phyloP scores from a whole-genome alignment of 2,888 invertebrate species.

The Drosophila kanekoi region DNA sequence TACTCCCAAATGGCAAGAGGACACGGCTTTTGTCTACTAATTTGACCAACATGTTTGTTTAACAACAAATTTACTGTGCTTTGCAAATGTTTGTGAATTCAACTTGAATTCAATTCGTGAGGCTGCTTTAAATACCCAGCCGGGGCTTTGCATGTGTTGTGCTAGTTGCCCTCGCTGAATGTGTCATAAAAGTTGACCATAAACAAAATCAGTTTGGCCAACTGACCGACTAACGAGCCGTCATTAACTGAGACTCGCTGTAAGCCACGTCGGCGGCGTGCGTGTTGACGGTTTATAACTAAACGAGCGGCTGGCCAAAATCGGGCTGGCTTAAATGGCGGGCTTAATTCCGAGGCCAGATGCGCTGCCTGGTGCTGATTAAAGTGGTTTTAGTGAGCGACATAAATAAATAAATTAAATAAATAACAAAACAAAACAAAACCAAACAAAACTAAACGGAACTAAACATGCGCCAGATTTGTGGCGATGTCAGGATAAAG shows the following conservation, averaged over 20 bases:
- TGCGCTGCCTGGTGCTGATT: slow-evolving; percentile 66
- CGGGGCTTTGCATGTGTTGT: slow-evolving; percentile 50
- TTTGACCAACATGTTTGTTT: slow-evolving; percentile 16
- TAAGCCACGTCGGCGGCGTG: slow-evolving; percentile 41
- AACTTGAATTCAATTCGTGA: slow-evolving; percentile 18
- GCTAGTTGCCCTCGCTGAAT: slow-evolving; percentile 39
- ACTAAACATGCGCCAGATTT: slow-evolving; percentile 51
- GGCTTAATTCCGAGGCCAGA: slow-evolving; percentile 61
- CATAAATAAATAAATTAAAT: slow-evolving; percentile 77
- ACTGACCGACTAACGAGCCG: slow-evolving; percentile 45
- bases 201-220: slow-evolving; percentile 67
- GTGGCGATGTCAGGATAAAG: slow-evolving; percentile 56
- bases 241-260: slow-evolving; percentile 53
- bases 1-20: not conserved
- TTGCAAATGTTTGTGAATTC: slow-evolving; percentile 34
- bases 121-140: slow-evolving; percentile 9
- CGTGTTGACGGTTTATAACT: slow-evolving; percentile 57
- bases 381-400: slow-evolving; percentile 71
- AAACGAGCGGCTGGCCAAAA: slow-evolving; percentile 29
- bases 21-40: slow-evolving; percentile 14
- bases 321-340: slow-evolving; percentile 45
- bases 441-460: slow-evolving; percentile 35
- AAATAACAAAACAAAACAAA: slow-evolving; percentile 56
- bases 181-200: slow-evolving; percentile 71
- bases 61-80: slow-evolving; percentile 8